Evolutionary conservation across 2,797 vertebrate species (phyloP), one percentile per base, ranked within the genome.

Genomic region (Anisognathus igniventris): DNA sequence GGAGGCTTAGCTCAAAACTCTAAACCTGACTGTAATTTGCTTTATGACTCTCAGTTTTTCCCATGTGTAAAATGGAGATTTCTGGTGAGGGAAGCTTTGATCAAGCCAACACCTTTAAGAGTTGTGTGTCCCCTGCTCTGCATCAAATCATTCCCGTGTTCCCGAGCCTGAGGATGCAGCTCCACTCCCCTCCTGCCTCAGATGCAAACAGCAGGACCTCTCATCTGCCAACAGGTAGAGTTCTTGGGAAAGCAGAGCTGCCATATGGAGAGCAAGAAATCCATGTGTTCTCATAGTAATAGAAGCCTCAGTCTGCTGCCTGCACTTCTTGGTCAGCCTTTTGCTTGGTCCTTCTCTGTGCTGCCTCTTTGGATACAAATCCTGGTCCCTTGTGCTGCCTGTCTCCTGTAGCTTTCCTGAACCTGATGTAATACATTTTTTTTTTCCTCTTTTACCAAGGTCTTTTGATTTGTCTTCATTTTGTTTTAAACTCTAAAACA

Each of bases 401-500:
- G 66, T 5, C 1, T 39, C 66, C 7, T 0, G 0, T 6, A 65
- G 75, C 50, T 85, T 84, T 56, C 77, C 73, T 31, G 25, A 35
- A 42, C n/a, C 35, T 47, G 35, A 33, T 40, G n/a, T 35, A 74
- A 83, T 53, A 24, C 1, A 2, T 39, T 35, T 37, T 44, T 42
- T 6, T 4, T 5, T 2, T 7, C 37, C 35, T 73, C 53, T 87
- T 94, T 93, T 90, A 71, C 77, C 45, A 56, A 67, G 57, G 61
- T 72, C 90, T 93, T 89, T 86, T 96, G 75, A 86, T 96, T 78
- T 90, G 79, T 96, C 91, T 95, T 95, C 85, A 78, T 95, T 96
- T 88, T 93, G 72, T 88, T 92, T 96, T 95, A 95, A 96, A 83
- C 82, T 90, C 90, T 80, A 79, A 91, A 93, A 91, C 82, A 72